These are phyloP conservation scores for Heliconius melpomene DNA, from an alignment of 1,140 invertebrate genomes.

Conservation along the genomic window DNA sequence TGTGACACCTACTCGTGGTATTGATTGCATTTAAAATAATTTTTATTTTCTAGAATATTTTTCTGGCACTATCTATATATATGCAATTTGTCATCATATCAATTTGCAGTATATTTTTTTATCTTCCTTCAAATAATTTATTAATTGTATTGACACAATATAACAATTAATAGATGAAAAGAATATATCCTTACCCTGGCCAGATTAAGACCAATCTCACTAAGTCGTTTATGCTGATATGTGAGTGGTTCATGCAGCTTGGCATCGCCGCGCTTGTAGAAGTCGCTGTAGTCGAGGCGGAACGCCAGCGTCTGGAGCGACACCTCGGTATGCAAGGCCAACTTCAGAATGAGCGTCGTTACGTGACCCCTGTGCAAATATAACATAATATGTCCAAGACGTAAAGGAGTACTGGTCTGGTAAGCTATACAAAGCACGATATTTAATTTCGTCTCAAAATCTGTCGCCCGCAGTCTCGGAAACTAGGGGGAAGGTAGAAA, in stretches of 20 bases:
- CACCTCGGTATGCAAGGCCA: slow-evolving; percentile 88
- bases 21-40: too few relatives aligned
- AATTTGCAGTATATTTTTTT: too few relatives aligned
- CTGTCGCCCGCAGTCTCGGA: too few relatives aligned
- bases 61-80: too few relatives aligned
- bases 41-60: too few relatives aligned
- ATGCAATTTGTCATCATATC: too few relatives aligned
- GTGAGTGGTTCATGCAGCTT: slow-evolving; percentile 88
- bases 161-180: neutral
- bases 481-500: too few relatives aligned
- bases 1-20: too few relatives aligned
- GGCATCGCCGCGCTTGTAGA: slow-evolving; percentile 90
- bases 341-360: slow-evolving; percentile 89
- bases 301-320: slow-evolving; percentile 94
- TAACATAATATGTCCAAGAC: neutral
- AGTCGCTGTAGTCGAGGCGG: slow-evolving; percentile 95
- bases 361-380: slow-evolving; percentile 84
- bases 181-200: slow-evolving; percentile 53
- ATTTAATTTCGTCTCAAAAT: too few relatives aligned
- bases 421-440: too few relatives aligned
- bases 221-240: slow-evolving; percentile 86
- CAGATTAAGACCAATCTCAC: slow-evolving; percentile 75
- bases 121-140: too few relatives aligned
- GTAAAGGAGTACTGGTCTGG: neutral
- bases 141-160: too few relatives aligned